phyloP scores from a whole-genome alignment of 2,113 vertebrate genomes.

The Nycticebus coucang region DNA sequence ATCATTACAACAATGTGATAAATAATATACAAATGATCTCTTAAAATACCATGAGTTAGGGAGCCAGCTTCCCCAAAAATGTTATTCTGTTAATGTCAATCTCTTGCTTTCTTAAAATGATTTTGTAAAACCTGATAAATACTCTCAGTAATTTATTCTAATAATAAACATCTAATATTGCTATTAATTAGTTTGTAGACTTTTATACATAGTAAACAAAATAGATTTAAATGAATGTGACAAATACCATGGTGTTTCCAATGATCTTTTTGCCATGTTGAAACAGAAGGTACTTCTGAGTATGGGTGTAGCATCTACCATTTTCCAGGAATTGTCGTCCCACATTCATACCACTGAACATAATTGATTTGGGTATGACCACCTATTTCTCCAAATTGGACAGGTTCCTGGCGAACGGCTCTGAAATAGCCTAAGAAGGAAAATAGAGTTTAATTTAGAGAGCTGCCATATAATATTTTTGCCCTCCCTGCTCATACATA shows the following conservation, averaged over 20 bases:
- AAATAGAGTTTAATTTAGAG: constrained; percentile 48
- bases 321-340: constrained; percentile 96
- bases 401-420: constrained; percentile 95
- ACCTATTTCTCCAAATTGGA: constrained; percentile 95
- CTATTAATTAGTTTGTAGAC: constrained; percentile 80
- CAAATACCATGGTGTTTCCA: constrained; percentile 58
- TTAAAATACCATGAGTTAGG: constrained; percentile 92
- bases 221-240: constrained; percentile 64
- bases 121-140: constrained; percentile 90
- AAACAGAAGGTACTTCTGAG: constrained; percentile 57
- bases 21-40: constrained; percentile 95
- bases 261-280: background rate
- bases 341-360: constrained; percentile 98
- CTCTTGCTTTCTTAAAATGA: constrained; percentile 76
- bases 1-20: constrained; percentile 91
- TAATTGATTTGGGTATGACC: constrained; percentile 94
- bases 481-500: background rate
- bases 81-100: constrained; percentile 84
- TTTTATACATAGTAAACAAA: constrained; percentile 79
- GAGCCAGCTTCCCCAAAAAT: constrained; percentile 98
- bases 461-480: background rate
- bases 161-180: constrained; percentile 86
- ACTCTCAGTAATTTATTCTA: constrained; percentile 87
- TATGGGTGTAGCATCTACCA: constrained; percentile 87
- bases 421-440: constrained; percentile 91